phyloP scores from a whole-genome alignment of 2,888 invertebrate species.

The Opisthograptis luteolata region DNA sequence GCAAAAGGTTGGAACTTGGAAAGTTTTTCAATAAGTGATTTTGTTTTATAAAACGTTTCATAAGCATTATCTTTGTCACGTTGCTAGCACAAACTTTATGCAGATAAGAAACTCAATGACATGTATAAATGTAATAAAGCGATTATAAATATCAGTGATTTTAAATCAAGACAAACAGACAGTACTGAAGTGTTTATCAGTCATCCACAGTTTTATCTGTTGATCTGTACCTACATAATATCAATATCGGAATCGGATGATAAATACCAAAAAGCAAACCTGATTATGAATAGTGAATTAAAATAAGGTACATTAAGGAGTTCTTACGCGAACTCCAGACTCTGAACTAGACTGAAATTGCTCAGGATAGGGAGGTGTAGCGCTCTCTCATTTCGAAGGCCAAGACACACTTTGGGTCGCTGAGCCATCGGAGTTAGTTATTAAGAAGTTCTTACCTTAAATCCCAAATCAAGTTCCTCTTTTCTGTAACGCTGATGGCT shows the following conservation, averaged over 20 bases:
- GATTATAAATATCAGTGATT: background rate
- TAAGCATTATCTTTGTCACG: slow-evolving; percentile 4
- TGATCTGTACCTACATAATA: background rate
- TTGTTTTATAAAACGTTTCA: background rate
- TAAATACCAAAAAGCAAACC: background rate
- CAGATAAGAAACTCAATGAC: background rate
- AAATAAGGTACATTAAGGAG: no score
- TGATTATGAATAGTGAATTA: no score
- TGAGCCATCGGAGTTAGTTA: no score
- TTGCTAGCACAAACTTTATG: background rate
- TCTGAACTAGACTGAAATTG: no score
- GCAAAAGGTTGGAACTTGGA: no score
- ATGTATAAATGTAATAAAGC: background rate
- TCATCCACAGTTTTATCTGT: slow-evolving; percentile 13
- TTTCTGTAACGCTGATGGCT: slow-evolving; percentile 93
- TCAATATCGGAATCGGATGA: background rate
- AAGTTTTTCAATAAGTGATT: background rate
- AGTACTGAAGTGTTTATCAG: slow-evolving; percentile 6
- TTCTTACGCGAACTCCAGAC: no score
- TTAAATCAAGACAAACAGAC: slow-evolving; percentile 8
- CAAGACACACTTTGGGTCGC: no score
- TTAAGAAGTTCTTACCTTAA: slow-evolving; percentile 74
- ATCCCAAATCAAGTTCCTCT: slow-evolving; percentile 94
- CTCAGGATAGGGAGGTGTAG: no score
- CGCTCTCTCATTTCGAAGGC: no score